Percentiles rank a stretch among this genome's conserved stretches.
phyloP scores from a whole-genome alignment of 2,797 vertebrate species.

The Sorex maritimensis region DNA sequence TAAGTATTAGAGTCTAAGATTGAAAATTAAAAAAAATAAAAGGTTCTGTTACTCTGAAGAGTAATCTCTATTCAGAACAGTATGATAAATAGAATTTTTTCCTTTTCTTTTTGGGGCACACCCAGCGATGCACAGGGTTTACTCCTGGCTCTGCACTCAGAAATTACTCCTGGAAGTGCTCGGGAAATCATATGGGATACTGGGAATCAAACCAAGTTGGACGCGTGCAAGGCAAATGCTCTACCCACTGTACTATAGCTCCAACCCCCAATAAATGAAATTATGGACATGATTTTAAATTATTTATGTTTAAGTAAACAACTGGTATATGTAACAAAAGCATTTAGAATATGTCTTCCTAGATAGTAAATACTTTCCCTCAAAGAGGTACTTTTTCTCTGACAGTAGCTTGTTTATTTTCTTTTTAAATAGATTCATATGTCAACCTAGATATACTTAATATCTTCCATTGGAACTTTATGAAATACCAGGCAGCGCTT shows the following conservation, averaged over 20 bases:
- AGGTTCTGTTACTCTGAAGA: background rate
- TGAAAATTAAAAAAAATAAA: conserved; percentile 30
- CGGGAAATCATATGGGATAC: too few relatives aligned
- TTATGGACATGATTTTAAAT: background rate
- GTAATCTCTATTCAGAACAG: background rate
- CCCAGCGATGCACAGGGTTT: too few relatives aligned
- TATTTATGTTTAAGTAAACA: conserved; percentile 19
- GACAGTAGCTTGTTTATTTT: background rate
- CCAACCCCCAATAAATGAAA: background rate
- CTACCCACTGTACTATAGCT: too few relatives aligned
- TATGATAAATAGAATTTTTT: background rate
- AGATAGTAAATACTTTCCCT: background rate
- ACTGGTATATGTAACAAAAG: conserved; percentile 24
- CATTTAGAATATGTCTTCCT: background rate
- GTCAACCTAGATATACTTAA: background rate
- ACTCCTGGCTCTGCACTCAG: too few relatives aligned
- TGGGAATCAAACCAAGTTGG: too few relatives aligned
- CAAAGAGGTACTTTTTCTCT: background rate
- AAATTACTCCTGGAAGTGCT: too few relatives aligned
- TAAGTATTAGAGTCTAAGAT: background rate
- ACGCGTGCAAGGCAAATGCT: too few relatives aligned
- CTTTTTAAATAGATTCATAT: background rate
- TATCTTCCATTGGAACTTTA: background rate
- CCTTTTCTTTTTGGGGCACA: too few relatives aligned
- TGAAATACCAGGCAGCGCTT: background rate